Conservation (phyloP, 1,140 invertebrate species). For the Zaprionus taronus region DNA sequence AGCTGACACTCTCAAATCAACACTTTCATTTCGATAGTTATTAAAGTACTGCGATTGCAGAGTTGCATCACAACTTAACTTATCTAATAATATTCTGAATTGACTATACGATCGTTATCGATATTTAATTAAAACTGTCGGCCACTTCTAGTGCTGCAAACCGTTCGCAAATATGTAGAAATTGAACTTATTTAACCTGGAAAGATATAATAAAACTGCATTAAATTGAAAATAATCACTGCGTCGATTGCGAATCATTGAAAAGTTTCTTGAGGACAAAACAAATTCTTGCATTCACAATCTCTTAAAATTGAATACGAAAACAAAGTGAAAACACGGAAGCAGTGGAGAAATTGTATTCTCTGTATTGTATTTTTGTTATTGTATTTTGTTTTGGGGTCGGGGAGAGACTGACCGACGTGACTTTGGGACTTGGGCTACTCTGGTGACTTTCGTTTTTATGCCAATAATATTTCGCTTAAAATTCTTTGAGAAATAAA, state of each 20-base stretch:
- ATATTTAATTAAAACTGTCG: no score
- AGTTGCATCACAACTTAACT: no score
- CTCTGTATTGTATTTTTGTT: background rate
- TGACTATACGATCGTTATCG: no score
- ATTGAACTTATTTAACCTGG: background rate
- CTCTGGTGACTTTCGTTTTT: conserved; percentile 47
- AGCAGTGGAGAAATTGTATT: conserved; percentile 25
- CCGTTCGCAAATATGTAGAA: no score
- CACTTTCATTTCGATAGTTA: no score
- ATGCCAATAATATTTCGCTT: conserved; percentile 64
- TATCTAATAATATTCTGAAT: no score
- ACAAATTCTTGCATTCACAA: conserved; percentile 15
- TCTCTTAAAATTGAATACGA: conserved; percentile 25
- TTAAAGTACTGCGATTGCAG: no score
- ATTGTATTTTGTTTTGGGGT: conserved; percentile 22
- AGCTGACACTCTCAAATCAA: no score
- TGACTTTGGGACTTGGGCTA: conserved; percentile 31
- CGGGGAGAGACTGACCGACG: conserved; percentile 12
- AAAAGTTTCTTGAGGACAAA: conserved; percentile 6
- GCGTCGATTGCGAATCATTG: background rate
- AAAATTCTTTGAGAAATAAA: conserved; percentile 53
- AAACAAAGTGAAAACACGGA: conserved; percentile 17
- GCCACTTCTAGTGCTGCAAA: no score
- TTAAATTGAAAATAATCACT: background rate
- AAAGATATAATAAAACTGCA: background rate